Percentiles rank a stretch among this genome's conserved stretches.
These are phyloP conservation scores for Lithobius niger DNA, from an alignment of 1,140 invertebrate species.

Conservation along the genomic window DNA sequence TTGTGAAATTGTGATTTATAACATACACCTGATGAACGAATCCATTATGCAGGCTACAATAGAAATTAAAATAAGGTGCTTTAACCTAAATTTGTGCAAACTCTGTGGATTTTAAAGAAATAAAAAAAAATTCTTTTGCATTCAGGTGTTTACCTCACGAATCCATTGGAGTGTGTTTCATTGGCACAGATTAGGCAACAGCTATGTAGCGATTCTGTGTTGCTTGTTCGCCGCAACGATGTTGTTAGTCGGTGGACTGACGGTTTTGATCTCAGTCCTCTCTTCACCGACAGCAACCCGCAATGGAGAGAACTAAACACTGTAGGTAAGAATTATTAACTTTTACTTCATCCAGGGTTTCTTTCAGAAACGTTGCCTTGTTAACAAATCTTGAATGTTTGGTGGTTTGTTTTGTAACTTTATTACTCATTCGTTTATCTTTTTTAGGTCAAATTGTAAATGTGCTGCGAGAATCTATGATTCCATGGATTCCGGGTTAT, in stretches of 20 bases:
- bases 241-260: slow-evolving; percentile 49
- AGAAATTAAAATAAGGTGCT: too few species aligned
- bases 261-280: slow-evolving; percentile 48
- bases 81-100: too few species aligned
- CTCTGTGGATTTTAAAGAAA: slow-evolving; percentile 4
- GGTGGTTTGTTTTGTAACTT: slow-evolving; percentile 6
- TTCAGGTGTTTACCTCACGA: slow-evolving; percentile 48
- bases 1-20: too few species aligned
- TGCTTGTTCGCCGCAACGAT: slow-evolving; percentile 51
- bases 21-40: too few species aligned
- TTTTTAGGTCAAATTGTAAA: slow-evolving; percentile 60
- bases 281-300: slow-evolving; percentile 45
- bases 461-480: slow-evolving; percentile 48
- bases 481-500: slow-evolving; percentile 27
- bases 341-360: too few species aligned
- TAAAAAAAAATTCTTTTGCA: slow-evolving; percentile 15
- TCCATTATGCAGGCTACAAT: too few species aligned
- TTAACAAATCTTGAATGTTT: slow-evolving; percentile 8
- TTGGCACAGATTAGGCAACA: slow-evolving; percentile 44
- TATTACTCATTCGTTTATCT: slow-evolving; percentile 17
- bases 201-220: slow-evolving; percentile 44
- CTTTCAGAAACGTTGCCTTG: not conserved
- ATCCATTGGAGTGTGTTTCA: slow-evolving; percentile 55
- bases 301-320: slow-evolving; percentile 60
- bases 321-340: slow-evolving; percentile 49